Percentiles rank a stretch among this genome's conserved stretches.
phyloP scores from a whole-genome alignment of 2,797 vertebrate genomes.

The Danio tinwini region DNA sequence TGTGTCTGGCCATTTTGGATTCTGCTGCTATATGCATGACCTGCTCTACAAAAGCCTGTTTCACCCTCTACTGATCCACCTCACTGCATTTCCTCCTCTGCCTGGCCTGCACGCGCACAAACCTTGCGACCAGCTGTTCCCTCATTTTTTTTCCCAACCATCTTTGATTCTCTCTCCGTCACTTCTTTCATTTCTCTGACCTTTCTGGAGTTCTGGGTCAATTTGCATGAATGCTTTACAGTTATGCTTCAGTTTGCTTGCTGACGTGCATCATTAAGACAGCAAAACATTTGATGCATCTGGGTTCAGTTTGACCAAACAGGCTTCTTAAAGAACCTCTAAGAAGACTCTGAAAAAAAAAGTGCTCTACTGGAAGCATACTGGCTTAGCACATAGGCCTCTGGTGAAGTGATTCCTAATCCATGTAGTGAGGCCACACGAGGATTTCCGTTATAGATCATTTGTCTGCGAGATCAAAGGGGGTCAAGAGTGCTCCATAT shows the following conservation, averaged over 20 bases:
- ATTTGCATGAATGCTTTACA: slow-evolving; percentile 38
- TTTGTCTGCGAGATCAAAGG: slow-evolving; percentile 45
- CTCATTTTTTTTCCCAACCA: slow-evolving; percentile 38
- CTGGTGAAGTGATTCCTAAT: slow-evolving; percentile 36
- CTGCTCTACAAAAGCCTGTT: slow-evolving; percentile 72
- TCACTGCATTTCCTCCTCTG: slow-evolving; percentile 67
- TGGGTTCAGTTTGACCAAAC: slow-evolving; percentile 24
- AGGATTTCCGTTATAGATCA: slow-evolving; percentile 41
- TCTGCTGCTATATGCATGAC: slow-evolving; percentile 70
- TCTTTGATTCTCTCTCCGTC: slow-evolving; percentile 35
- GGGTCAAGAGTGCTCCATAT: slow-evolving; percentile 44
- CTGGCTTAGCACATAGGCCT: slow-evolving; percentile 23
- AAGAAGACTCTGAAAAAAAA: neutral
- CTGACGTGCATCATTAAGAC: slow-evolving; percentile 44
- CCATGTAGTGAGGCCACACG: slow-evolving; percentile 36
- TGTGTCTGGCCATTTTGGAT: slow-evolving; percentile 52
- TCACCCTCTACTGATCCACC: slow-evolving; percentile 72
- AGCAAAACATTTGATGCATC: slow-evolving; percentile 56
- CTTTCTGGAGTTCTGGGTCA: slow-evolving; percentile 26
- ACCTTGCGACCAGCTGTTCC: slow-evolving; percentile 50
- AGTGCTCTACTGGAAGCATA: slow-evolving; percentile 21
- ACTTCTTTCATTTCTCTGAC: slow-evolving; percentile 20
- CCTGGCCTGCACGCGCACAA: slow-evolving; percentile 13
- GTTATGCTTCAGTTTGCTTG: slow-evolving; percentile 42
- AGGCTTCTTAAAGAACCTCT: neutral